Percentiles rank a stretch among this genome's conserved stretches.
Evolutionary conservation across 2,888 invertebrate genomes (phyloP).

Genomic region (Neoscelio sp.): DNA sequence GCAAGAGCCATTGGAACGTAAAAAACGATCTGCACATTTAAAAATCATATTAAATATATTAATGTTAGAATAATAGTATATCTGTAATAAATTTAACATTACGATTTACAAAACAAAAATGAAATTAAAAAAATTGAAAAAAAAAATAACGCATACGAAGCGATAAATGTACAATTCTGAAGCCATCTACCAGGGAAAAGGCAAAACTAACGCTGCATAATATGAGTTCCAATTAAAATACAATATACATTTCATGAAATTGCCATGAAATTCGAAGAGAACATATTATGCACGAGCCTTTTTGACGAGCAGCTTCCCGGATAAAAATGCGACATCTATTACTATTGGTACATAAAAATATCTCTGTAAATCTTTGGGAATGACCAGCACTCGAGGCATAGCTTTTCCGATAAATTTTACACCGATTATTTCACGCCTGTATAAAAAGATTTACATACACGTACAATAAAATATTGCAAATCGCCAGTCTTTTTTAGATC

Average conservation of each 20-base stretch:
- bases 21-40: no score
- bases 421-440: slow-evolving; percentile 26
- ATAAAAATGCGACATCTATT: slow-evolving; percentile 18
- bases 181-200: slow-evolving; percentile 1
- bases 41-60: slow-evolving; percentile 44
- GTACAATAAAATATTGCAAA: slow-evolving; percentile 57
- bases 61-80: slow-evolving; percentile 17
- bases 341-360: slow-evolving; percentile 62
- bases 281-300: neutral
- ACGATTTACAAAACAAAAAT: slow-evolving; percentile 4
- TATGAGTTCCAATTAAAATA: slow-evolving; percentile 1
- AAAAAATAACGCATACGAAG: slow-evolving; percentile 10
- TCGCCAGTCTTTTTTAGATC: slow-evolving; percentile 64
- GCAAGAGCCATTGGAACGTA: no score
- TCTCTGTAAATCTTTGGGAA: slow-evolving; percentile 70
- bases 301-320: neutral
- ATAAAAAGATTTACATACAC: slow-evolving; percentile 58
- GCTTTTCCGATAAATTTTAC: slow-evolving; percentile 50
- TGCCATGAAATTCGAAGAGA: no score
- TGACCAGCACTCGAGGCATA: slow-evolving; percentile 70
- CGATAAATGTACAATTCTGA: slow-evolving; percentile 19
- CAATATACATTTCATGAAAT: no score
- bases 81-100: slow-evolving; percentile 28
- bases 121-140: slow-evolving; percentile 16
- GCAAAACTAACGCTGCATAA: neutral